A percentile compares a stretch with the other conserved stretches of the same genome.
Conservation (phyloP, 2,113 vertebrate genomes). For the Tachysurus fulvidraco region DNA sequence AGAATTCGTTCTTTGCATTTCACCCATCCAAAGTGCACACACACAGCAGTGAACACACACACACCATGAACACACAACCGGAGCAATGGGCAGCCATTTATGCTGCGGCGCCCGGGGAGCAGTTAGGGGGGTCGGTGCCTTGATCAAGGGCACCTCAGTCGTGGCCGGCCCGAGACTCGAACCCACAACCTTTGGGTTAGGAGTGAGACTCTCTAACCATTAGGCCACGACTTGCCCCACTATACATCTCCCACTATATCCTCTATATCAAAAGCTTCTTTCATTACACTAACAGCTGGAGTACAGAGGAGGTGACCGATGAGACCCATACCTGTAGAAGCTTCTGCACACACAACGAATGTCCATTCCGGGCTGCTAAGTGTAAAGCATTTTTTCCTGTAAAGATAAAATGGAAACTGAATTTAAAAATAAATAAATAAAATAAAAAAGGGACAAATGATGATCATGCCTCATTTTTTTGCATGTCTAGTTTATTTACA, state of each 20-base stretch:
- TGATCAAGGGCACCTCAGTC: no score
- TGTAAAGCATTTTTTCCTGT: slow-evolving; percentile 93
- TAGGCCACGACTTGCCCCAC: no score
- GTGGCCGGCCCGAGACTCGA: no score
- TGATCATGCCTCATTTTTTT: neutral
- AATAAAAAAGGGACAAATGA: neutral
- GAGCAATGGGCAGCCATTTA: no score
- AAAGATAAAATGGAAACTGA: slow-evolving; percentile 9
- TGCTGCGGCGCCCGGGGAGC: no score
- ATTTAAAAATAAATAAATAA: neutral
- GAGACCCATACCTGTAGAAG: slow-evolving; percentile 83
- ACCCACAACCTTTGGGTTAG: no score
- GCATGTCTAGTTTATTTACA: neutral
- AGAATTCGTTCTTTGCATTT: no score
- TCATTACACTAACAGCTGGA: neutral
- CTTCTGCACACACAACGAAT: slow-evolving; percentile 90
- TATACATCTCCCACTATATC: neutral
- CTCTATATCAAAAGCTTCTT: neutral
- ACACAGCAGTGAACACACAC: no score
- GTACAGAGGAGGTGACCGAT: neutral
- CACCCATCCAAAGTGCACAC: no score
- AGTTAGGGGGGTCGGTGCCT: no score
- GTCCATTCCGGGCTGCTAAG: slow-evolving; percentile 87
- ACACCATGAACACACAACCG: no score
- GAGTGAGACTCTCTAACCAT: no score